Evolutionary conservation across 2,797 vertebrate genomes (phyloP).

Genomic region (Leucoraja ocellata): DNA sequence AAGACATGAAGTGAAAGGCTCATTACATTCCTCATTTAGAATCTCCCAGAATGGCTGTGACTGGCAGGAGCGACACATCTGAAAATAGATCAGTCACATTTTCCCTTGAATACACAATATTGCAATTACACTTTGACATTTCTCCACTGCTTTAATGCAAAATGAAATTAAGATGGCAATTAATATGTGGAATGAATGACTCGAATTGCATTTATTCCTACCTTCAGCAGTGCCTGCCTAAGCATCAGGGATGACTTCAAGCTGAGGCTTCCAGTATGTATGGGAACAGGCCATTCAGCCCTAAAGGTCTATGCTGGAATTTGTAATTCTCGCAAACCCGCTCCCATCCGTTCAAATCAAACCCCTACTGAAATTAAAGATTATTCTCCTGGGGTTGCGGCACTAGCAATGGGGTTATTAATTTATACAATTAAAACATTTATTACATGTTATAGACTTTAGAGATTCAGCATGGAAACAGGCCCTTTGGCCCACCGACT

Average conservation of each 20-base stretch:
- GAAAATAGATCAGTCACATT: constrained; percentile 11
- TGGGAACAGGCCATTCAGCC: background rate
- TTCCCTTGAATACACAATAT: background rate
- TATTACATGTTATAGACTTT: too few relatives aligned
- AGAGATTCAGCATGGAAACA: too few relatives aligned
- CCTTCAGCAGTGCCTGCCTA: background rate
- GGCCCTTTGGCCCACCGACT: too few relatives aligned
- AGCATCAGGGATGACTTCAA: background rate
- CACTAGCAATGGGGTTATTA: too few relatives aligned
- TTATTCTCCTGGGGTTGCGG: too few relatives aligned
- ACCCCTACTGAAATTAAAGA: background rate
- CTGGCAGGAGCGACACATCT: background rate
- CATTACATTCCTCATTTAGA: constrained; percentile 4
- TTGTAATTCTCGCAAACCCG: background rate
- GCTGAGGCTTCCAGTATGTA: background rate
- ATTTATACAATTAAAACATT: too few relatives aligned
- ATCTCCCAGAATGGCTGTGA: background rate
- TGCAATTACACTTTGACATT: background rate
- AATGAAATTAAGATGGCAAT: background rate
- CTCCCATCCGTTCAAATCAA: background rate
- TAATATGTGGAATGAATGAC: background rate
- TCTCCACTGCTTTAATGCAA: too few relatives aligned
- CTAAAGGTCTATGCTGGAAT: background rate
- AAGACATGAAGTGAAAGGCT: background rate
- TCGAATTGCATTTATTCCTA: background rate